These are phyloP conservation scores for Bradypus variegatus DNA, from an alignment of 2,797 vertebrate species.

Conservation along the genomic window DNA sequence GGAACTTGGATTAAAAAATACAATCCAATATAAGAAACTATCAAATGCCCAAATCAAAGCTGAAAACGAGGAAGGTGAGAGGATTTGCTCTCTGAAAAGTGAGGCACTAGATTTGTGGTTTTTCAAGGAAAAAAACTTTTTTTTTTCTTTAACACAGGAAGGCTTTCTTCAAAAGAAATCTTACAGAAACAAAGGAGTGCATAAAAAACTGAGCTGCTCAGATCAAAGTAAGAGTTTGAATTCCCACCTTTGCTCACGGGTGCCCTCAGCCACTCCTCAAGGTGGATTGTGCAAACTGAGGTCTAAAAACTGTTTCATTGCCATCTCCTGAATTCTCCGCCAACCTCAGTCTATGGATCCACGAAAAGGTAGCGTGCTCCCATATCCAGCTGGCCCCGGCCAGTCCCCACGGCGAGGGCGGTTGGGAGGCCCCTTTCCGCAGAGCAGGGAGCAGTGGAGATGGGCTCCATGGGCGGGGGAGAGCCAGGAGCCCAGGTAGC, in stretches of 20 bases:
- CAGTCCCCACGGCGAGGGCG: background rate
- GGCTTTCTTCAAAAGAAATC: slow-evolving; percentile 20
- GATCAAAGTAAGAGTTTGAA: background rate
- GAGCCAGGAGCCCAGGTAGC: background rate
- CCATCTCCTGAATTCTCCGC: background rate
- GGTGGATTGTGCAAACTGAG: background rate
- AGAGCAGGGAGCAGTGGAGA: background rate
- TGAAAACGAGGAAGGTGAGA: background rate
- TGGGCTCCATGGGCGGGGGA: background rate
- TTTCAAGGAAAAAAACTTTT: background rate
- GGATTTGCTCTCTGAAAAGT: background rate
- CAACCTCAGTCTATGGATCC: background rate
- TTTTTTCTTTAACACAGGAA: background rate
- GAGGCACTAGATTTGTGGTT: background rate
- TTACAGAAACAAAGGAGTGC: slow-evolving; percentile 1
- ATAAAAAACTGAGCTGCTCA: background rate
- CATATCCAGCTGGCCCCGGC: background rate
- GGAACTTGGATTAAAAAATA: background rate
- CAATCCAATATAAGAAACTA: background rate
- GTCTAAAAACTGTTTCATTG: background rate
- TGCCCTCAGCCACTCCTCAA: background rate
- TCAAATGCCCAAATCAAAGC: slow-evolving; percentile 15
- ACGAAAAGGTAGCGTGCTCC: background rate
- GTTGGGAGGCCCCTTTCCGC: background rate
- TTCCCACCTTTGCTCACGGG: background rate